Evolutionary conservation across 2,888 invertebrate species (phyloP), one percentile per base, ranked within the genome.

Genomic region (Chaitophorus viminalis): DNA sequence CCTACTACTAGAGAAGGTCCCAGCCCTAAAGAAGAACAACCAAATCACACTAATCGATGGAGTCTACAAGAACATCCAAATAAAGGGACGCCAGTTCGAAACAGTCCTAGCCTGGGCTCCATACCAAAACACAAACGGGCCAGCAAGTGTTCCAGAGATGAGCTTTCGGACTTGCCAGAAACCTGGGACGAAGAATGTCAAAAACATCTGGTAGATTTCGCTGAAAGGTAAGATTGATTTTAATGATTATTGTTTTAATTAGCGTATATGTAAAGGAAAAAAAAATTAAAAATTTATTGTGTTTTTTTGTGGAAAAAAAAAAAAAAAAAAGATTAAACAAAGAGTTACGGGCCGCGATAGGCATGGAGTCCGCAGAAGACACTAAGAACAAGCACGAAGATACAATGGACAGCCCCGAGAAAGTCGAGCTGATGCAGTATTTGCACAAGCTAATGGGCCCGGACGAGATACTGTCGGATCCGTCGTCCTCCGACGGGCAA

Each of bases 281-380:
- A 68, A 8, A 1, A 11, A 46, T 68, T 68, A 1, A 18, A 29
- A 21, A 65, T 25, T 82, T 72, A 3, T 36, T n/a, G n/a, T n/a
- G n/a, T 46, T 46, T 46, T 9, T 46, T 14, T 46, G 14, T 46
- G 46, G 11, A 9, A 14, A 46, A 46, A 46, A 46, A 85, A 81
- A 91, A 14, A 14, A 9, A 14, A 46, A 46, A 46, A 46, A 85
- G 87, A 91, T 92, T 96, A n/a, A 95, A 95, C 90, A 95, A 95
- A 90, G 96, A 96, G 91, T 92, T 96, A 89, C 93, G 96, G 87
- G 94, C 95, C 89, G 96, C 96, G 92, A 94, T 96, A 89, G 95
- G 96, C 25, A 65, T 72, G 36, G 81, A 87, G 18, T 90, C 90
- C 91, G 88, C 91, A 91, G 91, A 91, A 82, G 93, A 93, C 90